Base-by-base conservation (phyloP, 2,888 invertebrate species). In the Acronicta psi region DNA sequence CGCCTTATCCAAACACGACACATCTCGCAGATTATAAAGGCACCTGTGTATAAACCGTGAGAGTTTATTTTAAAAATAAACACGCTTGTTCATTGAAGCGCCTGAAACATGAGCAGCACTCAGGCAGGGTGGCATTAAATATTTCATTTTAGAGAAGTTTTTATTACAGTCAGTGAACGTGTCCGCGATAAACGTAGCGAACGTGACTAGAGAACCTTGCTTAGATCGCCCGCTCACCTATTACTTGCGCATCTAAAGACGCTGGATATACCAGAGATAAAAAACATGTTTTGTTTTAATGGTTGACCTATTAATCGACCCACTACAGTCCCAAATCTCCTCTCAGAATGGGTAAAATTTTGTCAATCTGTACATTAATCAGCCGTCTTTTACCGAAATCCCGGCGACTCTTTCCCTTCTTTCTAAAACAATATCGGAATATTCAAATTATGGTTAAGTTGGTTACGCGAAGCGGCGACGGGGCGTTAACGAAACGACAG, bases 91-190 rank as follows among this genome's bases (percentile, higher is more conserved):
- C 84, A 88, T 84, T 82, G 84, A 78, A 79, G 81, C 77, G 73
- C 67, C 73, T 70, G 75, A 79, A 80, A 76, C 83, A 81, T 81
- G 82, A 79, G 76, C 75, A 85, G 85, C 84, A 85, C 87, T 87
- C 87, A 83, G 81, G 72, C 75, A 77, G 81, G 87, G 87, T 81
- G 86, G 89, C 87, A 90, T 92, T 93, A 92, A 92, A 93, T 92
- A 92, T 92, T 93, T 92, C 90, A 93, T 92, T 93, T 92, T 91
- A 92, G 92, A 92, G 90, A 92, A 93, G 91, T 93, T 93, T 93
- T 93, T 92, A 93, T 92, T 92, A 87, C 91, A 87, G 86, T 82
- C 86, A 76, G 86, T 80, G 88, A 88, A 92, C 93, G 93, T 92
- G 93, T 89, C 82, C 87, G 82, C 92, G 93, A 93, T 92, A 91